Percentiles rank a stretch among this genome's conserved stretches.
These are phyloP conservation scores for Eidolon dupreanum DNA, from an alignment of 2,797 vertebrate species.

Conservation along the genomic window DNA sequence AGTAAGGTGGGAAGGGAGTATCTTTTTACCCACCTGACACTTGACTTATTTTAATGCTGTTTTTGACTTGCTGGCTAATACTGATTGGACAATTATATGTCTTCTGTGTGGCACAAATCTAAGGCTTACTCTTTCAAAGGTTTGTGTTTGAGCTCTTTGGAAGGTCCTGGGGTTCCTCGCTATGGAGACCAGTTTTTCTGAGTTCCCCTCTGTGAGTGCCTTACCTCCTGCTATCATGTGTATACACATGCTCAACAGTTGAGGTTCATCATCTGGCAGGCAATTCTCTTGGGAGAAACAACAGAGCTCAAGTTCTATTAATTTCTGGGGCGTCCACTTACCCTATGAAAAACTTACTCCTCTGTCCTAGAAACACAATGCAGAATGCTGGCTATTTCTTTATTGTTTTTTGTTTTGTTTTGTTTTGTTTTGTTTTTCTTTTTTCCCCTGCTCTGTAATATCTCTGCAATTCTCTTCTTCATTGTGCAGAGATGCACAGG, in stretches of 20 bases:
- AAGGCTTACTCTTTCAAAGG: background rate
- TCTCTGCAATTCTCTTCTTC: background rate
- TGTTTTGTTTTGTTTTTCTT: no score
- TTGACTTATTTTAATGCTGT: background rate
- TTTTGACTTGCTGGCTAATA: background rate
- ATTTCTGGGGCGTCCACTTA: background rate
- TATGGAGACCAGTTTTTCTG: background rate
- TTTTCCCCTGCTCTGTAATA: background rate
- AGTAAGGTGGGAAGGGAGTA: accelerated
- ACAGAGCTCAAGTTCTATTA: background rate
- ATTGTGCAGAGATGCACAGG: background rate
- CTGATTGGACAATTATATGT: no score
- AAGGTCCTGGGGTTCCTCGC: accelerated
- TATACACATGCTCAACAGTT: background rate
- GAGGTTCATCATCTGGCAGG: background rate
- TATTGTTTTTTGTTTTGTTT: background rate
- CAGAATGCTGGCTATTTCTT: background rate
- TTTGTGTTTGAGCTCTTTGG: background rate
- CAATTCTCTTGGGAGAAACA: background rate
- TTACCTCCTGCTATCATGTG: background rate
- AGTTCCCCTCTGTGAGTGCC: background rate
- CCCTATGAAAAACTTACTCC: background rate
- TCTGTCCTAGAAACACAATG: background rate
- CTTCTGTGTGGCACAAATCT: background rate
- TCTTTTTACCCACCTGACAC: background rate